Conservation (phyloP, 1,140 invertebrate species). For the Hypsibius dujardini region DNA sequence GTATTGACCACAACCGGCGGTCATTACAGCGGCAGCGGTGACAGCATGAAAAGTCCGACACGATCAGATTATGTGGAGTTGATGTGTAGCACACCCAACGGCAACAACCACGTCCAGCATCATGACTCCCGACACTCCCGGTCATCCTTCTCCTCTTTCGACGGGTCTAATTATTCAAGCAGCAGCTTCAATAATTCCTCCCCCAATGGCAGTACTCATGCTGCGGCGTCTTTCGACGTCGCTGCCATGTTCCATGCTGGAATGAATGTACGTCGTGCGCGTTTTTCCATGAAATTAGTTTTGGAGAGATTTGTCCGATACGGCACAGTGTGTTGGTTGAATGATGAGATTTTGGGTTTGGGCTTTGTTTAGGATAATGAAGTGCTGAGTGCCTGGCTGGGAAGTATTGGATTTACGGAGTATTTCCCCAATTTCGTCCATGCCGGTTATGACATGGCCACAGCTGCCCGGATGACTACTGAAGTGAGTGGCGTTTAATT, state of each 20-base stretch:
- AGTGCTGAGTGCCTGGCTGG: conserved; percentile 78
- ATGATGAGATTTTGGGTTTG: not conserved
- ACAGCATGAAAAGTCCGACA: not conserved
- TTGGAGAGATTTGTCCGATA: not conserved
- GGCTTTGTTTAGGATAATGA: conserved; percentile 55
- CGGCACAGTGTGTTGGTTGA: not conserved
- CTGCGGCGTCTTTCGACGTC: not conserved
- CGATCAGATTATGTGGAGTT: conserved; percentile 14
- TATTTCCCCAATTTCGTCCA: conserved; percentile 80
- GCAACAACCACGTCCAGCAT: not conserved
- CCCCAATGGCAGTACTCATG: not conserved
- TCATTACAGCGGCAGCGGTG: not conserved
- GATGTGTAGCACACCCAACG: conserved; percentile 11
- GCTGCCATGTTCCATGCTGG: not conserved
- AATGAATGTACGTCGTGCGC: not conserved
- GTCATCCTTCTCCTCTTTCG: conserved; percentile 13
- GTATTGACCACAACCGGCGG: too few species aligned
- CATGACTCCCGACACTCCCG: not conserved
- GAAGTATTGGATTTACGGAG: conserved; percentile 83
- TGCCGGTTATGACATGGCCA: conserved; percentile 91
- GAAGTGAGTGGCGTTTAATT: conserved; percentile 43
- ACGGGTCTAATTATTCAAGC: conserved; percentile 11
- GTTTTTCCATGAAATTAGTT: not conserved
- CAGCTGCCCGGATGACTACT: conserved; percentile 91
- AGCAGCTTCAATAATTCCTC: conserved; percentile 12